A percentile compares a stretch with the other conserved stretches of the same genome.
These are phyloP conservation scores for Unio delphinus DNA, from an alignment of 2,888 invertebrate species.

Conservation along the genomic window DNA sequence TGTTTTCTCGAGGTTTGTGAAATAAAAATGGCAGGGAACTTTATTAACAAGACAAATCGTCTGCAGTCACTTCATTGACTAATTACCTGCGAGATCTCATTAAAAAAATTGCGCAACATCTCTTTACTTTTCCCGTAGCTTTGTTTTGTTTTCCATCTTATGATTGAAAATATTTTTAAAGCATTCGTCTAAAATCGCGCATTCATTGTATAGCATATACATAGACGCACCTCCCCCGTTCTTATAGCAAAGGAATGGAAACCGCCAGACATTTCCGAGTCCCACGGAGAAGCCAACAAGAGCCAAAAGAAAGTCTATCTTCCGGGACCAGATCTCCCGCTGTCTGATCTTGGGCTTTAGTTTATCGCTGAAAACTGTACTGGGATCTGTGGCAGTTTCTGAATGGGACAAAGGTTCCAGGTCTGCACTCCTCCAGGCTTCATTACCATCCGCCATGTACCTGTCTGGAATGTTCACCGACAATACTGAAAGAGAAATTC, in stretches of 20 bases:
- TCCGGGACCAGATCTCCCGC: conserved; percentile 54
- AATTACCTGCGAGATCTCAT: too few species aligned
- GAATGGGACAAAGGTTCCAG: conserved; percentile 20
- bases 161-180: too few species aligned
- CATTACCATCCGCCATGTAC: not conserved
- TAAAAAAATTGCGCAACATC: too few species aligned
- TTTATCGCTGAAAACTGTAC: conserved; percentile 31
- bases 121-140: too few species aligned
- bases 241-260: conserved; percentile 74
- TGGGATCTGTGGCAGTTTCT: conserved; percentile 28
- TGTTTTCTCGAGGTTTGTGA: too few species aligned
- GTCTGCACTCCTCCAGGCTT: conserved; percentile 12
- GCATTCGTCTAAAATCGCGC: too few species aligned
- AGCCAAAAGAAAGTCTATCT: conserved; percentile 60
- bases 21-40: too few species aligned
- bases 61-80: too few species aligned
- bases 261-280: conserved; percentile 74
- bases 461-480: conserved; percentile 6
- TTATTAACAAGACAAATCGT: too few species aligned
- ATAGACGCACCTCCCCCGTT: conserved; percentile 53
- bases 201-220: not conserved
- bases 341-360: conserved; percentile 39
- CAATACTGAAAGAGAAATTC: not conserved
- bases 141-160: too few species aligned
- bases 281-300: conserved; percentile 54